phyloP scores from a whole-genome alignment of 2,888 invertebrate species.

The Ophion ventricosus region DNA sequence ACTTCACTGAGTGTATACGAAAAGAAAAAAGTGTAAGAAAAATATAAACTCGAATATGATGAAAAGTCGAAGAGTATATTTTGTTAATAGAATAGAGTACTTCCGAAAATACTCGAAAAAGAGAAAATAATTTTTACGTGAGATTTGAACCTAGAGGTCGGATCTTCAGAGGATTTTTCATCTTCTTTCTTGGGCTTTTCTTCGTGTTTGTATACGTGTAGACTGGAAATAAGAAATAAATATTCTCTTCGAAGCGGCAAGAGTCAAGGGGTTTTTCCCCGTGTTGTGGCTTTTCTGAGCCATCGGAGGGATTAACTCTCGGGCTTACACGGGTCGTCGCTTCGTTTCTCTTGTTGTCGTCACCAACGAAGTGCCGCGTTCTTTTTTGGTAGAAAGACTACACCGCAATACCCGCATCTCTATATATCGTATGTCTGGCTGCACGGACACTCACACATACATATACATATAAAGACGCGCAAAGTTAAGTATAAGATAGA shows the following conservation, averaged over 20 bases:
- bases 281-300: constrained; percentile 57
- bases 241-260: constrained; percentile 47
- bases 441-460: not conserved
- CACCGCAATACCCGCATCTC: constrained; percentile 21
- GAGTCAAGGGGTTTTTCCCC: constrained; percentile 71
- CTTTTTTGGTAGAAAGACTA: constrained; percentile 53
- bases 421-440: not conserved
- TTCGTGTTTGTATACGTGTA: constrained; percentile 4
- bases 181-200: constrained; percentile 13
- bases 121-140: constrained; percentile 5
- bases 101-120: not conserved
- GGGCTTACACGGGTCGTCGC: constrained; percentile 68
- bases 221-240: constrained; percentile 47
- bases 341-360: constrained; percentile 60
- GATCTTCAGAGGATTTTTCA: not conserved
- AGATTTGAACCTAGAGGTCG: constrained; percentile 10
- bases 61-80: too few species aligned
- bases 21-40: not conserved
- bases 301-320: constrained; percentile 64
- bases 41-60: too few species aligned
- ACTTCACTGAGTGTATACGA: too few species aligned
- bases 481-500: not conserved
- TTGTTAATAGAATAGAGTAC: too few species aligned
- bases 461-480: not conserved
- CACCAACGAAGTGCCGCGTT: constrained; percentile 50